These are phyloP conservation scores for Bujurquina vittata DNA, from an alignment of 2,113 vertebrate species.

Conservation along the genomic window DNA sequence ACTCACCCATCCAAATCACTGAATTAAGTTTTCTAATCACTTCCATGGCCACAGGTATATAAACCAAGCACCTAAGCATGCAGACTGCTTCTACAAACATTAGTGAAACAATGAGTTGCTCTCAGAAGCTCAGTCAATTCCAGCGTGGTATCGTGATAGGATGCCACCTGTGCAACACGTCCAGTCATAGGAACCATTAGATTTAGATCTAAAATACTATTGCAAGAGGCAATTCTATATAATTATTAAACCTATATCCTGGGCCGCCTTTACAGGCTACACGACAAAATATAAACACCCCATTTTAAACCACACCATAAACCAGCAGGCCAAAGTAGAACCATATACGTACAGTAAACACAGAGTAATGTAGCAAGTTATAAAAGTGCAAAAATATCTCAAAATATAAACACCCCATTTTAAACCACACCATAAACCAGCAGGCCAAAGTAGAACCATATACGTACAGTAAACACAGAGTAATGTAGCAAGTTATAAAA, in stretches of 20 bases:
- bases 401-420: not conserved
- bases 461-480: fast-evolving
- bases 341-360: not conserved
- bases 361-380: not conserved
- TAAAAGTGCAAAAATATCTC: not conserved
- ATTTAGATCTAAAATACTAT: not conserved
- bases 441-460: not conserved
- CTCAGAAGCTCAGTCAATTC: too few species aligned
- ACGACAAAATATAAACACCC: not conserved
- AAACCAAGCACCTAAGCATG: too few species aligned
- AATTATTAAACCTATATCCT: not conserved
- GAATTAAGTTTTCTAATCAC: too few species aligned
- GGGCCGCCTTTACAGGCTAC: not conserved
- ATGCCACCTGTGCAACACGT: too few species aligned
- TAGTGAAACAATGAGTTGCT: too few species aligned
- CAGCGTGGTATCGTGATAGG: too few species aligned
- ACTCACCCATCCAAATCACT: too few species aligned
- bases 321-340: not conserved
- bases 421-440: not conserved
- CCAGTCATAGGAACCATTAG: too few species aligned
- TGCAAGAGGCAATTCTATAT: not conserved
- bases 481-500: not conserved
- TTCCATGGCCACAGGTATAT: too few species aligned
- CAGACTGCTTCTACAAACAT: too few species aligned
- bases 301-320: not conserved